Percentiles rank a stretch among this genome's conserved stretches.
phyloP scores from a whole-genome alignment of 2,113 vertebrate genomes.

The Thermophis baileyi region DNA sequence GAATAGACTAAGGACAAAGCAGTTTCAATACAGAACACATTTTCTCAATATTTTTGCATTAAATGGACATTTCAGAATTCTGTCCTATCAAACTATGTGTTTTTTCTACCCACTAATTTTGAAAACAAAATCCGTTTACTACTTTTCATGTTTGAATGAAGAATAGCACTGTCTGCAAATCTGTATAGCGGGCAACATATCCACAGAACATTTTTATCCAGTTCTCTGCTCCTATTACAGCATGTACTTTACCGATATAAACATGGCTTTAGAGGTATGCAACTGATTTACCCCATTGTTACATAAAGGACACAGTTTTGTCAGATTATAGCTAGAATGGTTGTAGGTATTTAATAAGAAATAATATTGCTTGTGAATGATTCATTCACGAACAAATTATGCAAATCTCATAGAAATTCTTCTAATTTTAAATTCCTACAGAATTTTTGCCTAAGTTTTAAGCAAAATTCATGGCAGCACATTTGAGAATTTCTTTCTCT shows the following conservation, averaged over 20 bases:
- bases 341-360: not conserved
- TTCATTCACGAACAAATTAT: not conserved
- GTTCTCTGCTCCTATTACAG: not conserved
- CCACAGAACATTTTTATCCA: not conserved
- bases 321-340: not conserved
- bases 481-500: not conserved
- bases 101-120: not conserved
- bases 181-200: not conserved
- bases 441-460: not conserved
- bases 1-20: constrained; percentile 5
- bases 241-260: not conserved
- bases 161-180: not conserved
- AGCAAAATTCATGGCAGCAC: not conserved
- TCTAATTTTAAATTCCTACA: not conserved
- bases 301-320: not conserved
- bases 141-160: not conserved
- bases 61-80: not conserved
- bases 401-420: not conserved
- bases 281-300: not conserved
- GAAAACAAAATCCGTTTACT: not conserved
- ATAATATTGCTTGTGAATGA: not conserved
- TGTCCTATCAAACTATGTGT: not conserved
- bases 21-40: constrained; percentile 20
- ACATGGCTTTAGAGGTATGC: not conserved
- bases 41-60: not conserved